These are phyloP conservation scores for Drosophila parthenogenetica DNA, from an alignment of 2,888 invertebrate species.

Conservation along the genomic window DNA sequence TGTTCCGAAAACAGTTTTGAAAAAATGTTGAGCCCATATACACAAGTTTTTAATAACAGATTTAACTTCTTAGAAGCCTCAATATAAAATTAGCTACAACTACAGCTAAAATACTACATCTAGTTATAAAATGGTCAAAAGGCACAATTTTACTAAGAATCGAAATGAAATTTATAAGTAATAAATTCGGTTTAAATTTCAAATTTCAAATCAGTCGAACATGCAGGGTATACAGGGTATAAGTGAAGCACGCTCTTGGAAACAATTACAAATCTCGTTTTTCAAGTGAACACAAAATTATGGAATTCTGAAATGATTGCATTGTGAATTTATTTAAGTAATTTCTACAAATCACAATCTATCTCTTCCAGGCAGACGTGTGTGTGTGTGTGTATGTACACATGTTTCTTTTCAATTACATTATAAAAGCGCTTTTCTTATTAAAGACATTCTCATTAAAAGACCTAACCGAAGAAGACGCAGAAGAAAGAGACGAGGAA, in stretches of 20 bases:
- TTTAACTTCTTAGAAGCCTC: too few species aligned
- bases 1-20: too few species aligned
- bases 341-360: conserved; percentile 1
- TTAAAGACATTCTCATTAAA: conserved; percentile 29
- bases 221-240: background rate
- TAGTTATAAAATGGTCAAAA: too few species aligned
- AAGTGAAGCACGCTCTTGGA: too few species aligned
- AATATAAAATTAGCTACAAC: too few species aligned
- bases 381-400: background rate
- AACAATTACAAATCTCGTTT: background rate
- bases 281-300: background rate
- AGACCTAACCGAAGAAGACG: conserved; percentile 1
- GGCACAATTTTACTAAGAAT: too few species aligned
- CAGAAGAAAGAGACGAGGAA: conserved; percentile 2
- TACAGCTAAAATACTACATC: too few species aligned
- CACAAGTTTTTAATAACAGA: too few species aligned
- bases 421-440: conserved; percentile 37
- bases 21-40: too few species aligned
- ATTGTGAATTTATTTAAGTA: background rate
- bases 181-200: background rate
- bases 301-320: background rate
- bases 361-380: background rate
- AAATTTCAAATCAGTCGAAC: too few species aligned
- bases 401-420: conserved; percentile 31
- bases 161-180: too few species aligned